Percentiles rank a stretch among this genome's conserved stretches.
phyloP scores from a whole-genome alignment of 64 coral and sea anemone genomes.

The Trachythela sp. region DNA sequence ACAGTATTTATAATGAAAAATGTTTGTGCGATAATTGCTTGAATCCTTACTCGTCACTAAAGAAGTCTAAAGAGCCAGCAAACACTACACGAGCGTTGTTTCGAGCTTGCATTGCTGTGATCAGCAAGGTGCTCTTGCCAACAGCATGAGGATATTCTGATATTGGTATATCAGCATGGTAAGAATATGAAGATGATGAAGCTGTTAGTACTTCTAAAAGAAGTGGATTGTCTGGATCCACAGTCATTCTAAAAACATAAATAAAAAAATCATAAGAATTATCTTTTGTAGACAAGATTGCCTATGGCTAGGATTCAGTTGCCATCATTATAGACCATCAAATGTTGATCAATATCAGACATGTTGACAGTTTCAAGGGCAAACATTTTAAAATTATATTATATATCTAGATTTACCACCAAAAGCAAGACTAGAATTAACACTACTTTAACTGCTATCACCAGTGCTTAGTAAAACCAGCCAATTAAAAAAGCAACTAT shows the following conservation, averaged over 20 bases:
- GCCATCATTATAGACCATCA: no score
- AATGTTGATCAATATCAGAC: no score
- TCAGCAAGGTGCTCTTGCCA: constrained; percentile 81
- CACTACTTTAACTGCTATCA: no score
- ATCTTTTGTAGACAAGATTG: background rate
- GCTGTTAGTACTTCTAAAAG: constrained; percentile 89
- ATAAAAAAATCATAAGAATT: background rate
- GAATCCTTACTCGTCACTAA: constrained; percentile 91
- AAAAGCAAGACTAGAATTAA: no score
- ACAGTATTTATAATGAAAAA: no score
- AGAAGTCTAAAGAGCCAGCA: constrained; percentile 93
- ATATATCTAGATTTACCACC: no score
- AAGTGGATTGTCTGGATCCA: constrained; percentile 87
- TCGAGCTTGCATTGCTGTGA: constrained; percentile 90
- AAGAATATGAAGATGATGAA: constrained; percentile 91
- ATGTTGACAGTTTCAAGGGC: no score
- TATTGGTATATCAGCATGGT: constrained; percentile 77
- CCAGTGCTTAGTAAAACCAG: background rate
- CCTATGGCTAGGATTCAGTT: no score
- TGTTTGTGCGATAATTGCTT: background rate
- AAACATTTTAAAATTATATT: no score
- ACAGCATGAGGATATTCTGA: constrained; percentile 96
- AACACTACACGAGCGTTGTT: constrained; percentile 97
- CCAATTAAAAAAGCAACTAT: no score
- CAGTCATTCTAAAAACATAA: constrained; percentile 75